Evolutionary conservation across 2,113 vertebrate genomes (phyloP), one percentile per base, ranked within the genome.

Genomic region (Pagrus major): DNA sequence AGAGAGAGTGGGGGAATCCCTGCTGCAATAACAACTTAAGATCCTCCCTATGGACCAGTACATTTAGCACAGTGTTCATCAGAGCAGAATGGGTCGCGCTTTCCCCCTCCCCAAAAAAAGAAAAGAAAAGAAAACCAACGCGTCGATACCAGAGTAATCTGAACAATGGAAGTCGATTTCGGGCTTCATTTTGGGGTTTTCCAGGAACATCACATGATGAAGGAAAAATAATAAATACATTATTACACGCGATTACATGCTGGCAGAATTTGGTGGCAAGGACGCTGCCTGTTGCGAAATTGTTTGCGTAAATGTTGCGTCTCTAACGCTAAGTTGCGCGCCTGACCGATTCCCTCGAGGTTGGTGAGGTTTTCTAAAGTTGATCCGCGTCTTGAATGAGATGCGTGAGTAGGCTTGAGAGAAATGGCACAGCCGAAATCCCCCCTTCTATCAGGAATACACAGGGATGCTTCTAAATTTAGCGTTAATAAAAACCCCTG

Each of bases 21-120:
- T 92, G 84, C 92, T 93, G 92, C 91, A 93, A 90, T 88, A 92
- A 90, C 88, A 92, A 90, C 83, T 91, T 91, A 35, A 75, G 42
- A 85, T 66, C 71, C 80, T 75, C 81, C 77, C 77, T 9, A 39
- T 41, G 76, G 82, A 88, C 31, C 77, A 67, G 73, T 35, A 55
- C 14, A 77, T 79, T 66, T 83, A 72, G 73, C 81, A 77, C 82
- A 79, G 52, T 25, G 52, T 20, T 61, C 61, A 72, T 60, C 76
- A 44, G 27, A 27, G n/a, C 47, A 72, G 41, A 39, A 54, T 20
- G 27, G 56, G 41, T 31, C 29, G 14, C 14, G 33, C 58, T 42
- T 59, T 8, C 63, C n/a, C 20, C 5, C n/a, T n/a, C n/a, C n/a
- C n/a, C n/a, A n/a, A 25, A 33, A 63, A 55, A 51, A 37, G 12